These are phyloP conservation scores for Tricholaema leucomelas DNA, from an alignment of 2,113 vertebrate species.

Conservation along the genomic window DNA sequence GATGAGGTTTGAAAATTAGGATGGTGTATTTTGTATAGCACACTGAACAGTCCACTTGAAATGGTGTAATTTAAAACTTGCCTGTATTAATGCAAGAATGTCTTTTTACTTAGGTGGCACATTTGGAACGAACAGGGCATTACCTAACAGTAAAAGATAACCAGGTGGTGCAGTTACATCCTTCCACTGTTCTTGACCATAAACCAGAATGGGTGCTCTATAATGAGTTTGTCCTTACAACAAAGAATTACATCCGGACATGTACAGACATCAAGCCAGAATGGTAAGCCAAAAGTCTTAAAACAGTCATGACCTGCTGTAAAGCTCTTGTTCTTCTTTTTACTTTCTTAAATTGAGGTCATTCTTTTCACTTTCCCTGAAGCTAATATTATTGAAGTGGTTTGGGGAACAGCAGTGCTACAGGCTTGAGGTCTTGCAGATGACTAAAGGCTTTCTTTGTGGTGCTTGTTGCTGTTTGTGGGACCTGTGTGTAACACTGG, in stretches of 20 bases:
- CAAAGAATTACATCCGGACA: constrained; percentile 97
- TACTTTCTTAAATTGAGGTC: not conserved
- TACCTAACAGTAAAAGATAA: constrained; percentile 98
- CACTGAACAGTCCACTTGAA: not conserved
- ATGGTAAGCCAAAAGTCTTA: constrained; percentile 80
- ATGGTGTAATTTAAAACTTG: not conserved
- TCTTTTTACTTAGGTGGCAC: constrained; percentile 84
- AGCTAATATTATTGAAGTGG: not conserved
- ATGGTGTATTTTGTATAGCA: not conserved
- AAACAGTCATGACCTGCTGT: not conserved
- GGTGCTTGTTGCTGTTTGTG: not conserved
- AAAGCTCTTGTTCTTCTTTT: not conserved
- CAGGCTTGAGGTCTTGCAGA: not conserved
- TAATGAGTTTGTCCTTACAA: constrained; percentile 97
- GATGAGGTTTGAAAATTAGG: not conserved
- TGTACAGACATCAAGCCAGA: constrained; percentile 97
- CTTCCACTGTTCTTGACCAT: constrained; percentile 95
- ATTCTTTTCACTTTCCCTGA: not conserved
- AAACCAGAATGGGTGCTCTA: constrained; percentile 98
- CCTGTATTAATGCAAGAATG: not conserved
- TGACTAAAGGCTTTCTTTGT: not conserved
- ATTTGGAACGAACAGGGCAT: constrained; percentile 95
- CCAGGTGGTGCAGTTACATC: constrained; percentile 97
- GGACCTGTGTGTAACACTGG: not conserved
- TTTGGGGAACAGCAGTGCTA: not conserved